A percentile compares a stretch with the other conserved stretches of the same genome.
phyloP scores from a whole-genome alignment of 2,113 vertebrate species.

The Probosciger aterrimus region DNA sequence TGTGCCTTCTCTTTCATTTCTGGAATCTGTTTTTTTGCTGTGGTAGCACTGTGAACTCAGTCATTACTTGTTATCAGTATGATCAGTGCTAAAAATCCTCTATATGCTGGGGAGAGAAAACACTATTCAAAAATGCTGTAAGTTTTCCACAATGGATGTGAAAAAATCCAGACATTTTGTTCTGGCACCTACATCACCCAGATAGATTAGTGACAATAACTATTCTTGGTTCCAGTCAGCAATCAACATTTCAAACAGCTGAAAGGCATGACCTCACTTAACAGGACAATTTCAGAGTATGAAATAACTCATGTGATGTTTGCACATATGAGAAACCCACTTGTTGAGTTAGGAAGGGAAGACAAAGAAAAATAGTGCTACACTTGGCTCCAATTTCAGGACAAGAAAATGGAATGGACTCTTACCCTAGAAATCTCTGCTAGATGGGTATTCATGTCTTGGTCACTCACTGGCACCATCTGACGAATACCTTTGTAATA shows the following conservation, averaged over 20 bases:
- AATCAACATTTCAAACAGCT: background rate
- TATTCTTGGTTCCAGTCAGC: background rate
- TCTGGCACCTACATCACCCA: background rate
- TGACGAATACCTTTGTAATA: conserved; percentile 96
- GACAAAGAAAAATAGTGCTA: background rate
- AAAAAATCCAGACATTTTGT: background rate
- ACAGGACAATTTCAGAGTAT: background rate
- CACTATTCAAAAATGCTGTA: background rate
- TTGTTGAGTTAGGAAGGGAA: background rate
- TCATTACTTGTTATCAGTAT: background rate
- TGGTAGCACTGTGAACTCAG: background rate
- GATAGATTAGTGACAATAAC: background rate
- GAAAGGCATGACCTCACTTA: background rate
- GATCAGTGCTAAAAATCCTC: background rate
- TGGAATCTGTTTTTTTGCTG: background rate
- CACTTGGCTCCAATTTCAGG: background rate
- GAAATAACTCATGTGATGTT: background rate
- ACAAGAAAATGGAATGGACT: background rate
- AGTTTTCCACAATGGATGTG: background rate
- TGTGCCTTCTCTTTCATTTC: background rate
- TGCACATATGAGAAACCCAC: background rate
- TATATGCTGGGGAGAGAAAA: background rate
- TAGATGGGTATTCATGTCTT: conserved; percentile 99
- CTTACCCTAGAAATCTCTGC: conserved; percentile 98
- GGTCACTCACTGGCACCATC: conserved; percentile 96